A percentile compares a stretch with the other conserved stretches of the same genome.
Conservation (phyloP, 2,888 invertebrate species). For the Polietes domitor region DNA sequence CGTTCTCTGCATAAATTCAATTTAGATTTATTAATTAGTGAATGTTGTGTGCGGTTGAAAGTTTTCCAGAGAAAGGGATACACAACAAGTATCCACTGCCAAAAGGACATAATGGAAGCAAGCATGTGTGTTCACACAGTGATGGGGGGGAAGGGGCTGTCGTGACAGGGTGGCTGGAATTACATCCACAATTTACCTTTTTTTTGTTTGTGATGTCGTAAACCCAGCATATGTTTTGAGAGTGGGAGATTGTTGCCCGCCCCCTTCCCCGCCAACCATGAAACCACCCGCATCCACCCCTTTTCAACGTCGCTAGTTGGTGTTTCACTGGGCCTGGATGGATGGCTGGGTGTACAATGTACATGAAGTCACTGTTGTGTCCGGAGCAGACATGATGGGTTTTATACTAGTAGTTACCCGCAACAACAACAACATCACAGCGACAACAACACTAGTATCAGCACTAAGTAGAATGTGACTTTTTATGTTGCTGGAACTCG, state of each 20-base stretch:
- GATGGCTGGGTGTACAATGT: too few species aligned
- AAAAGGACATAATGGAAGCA: not conserved
- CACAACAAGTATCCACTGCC: too few species aligned
- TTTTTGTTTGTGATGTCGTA: not conserved
- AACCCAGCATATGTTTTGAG: not conserved
- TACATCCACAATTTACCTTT: not conserved
- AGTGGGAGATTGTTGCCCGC: not conserved
- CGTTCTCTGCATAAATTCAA: not conserved
- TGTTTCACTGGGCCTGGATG: too few species aligned
- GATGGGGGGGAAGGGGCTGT: not conserved
- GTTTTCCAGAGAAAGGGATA: not conserved
- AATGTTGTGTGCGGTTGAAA: not conserved
- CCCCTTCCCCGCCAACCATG: too few species aligned
- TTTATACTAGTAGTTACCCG: not conserved
- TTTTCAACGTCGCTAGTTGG: not conserved
- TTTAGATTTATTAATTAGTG: not conserved
- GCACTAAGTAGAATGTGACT: slow-evolving; percentile 2
- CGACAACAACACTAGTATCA: not conserved
- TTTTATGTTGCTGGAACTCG: not conserved
- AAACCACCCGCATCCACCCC: not conserved
- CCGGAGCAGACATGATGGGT: not conserved
- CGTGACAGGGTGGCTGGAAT: not conserved
- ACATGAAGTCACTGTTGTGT: not conserved
- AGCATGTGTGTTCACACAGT: not conserved
- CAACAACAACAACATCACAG: not conserved